These are phyloP conservation scores for Baryphthengus martii DNA, from an alignment of 2,113 vertebrate genomes.

Conservation along the genomic window DNA sequence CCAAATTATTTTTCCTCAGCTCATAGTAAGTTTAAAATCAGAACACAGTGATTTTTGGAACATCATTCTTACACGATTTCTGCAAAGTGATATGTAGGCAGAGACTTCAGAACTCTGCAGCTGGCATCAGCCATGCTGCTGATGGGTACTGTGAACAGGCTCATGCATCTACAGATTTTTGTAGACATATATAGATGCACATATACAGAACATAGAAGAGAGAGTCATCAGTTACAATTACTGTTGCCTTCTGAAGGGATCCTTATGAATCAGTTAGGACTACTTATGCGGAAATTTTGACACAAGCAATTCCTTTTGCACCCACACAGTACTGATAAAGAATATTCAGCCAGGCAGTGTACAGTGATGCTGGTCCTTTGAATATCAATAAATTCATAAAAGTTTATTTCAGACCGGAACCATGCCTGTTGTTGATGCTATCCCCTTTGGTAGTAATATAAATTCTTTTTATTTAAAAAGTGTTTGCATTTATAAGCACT, in stretches of 20 bases:
- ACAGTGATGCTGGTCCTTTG: neutral
- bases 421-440: neutral
- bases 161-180: neutral
- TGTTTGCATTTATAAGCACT: neutral
- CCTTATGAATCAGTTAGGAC: neutral
- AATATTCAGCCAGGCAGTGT: neutral
- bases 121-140: neutral
- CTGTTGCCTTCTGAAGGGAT: neutral
- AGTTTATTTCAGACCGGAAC: neutral
- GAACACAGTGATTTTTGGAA: neutral
- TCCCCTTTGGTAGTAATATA: neutral
- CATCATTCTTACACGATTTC: neutral
- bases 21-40: neutral
- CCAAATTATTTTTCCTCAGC: neutral
- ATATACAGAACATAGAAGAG: neutral
- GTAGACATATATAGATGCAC: neutral
- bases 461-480: neutral
- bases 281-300: neutral
- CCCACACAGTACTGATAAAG: neutral
- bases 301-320: neutral
- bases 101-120: neutral
- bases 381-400: neutral
- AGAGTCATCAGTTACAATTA: neutral
- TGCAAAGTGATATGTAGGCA: accelerated
- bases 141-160: neutral